phyloP scores from a whole-genome alignment of 2,888 invertebrate genomes.

The Acleris literana region DNA sequence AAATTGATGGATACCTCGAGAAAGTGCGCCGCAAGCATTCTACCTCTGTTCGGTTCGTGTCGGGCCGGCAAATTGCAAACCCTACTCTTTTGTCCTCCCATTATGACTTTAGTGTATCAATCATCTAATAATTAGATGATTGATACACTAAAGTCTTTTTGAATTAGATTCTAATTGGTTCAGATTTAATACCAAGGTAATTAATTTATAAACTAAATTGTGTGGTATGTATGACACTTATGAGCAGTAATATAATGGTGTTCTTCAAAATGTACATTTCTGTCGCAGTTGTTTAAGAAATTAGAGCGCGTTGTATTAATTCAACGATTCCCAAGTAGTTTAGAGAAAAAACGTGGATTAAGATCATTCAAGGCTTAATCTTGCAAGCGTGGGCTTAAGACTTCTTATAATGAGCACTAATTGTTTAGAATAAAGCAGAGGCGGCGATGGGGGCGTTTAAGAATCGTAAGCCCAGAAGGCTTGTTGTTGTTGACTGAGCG shows the following conservation, averaged over 20 bases:
- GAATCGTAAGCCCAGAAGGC: not conserved
- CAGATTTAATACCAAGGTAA: conserved; percentile 11
- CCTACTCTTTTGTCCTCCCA: conserved; percentile 25
- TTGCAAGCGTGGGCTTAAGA: too few species aligned
- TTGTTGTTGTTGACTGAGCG: not conserved
- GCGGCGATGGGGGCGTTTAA: conserved; percentile 5
- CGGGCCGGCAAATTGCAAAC: conserved; percentile 21
- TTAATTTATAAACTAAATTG: not conserved
- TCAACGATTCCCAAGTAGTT: conserved; percentile 30
- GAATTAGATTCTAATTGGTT: too few species aligned
- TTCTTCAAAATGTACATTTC: not conserved
- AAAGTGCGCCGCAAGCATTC: conserved; percentile 32
- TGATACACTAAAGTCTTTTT: too few species aligned
- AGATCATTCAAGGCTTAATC: not conserved
- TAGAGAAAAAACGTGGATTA: conserved; percentile 1
- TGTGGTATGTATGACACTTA: not conserved
- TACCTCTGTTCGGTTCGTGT: conserved; percentile 16
- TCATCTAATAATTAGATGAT: too few species aligned
- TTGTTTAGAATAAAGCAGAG: not conserved
- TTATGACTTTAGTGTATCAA: conserved; percentile 21
- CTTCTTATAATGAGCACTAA: not conserved
- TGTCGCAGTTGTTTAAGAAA: not conserved
- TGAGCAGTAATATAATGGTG: too few species aligned
- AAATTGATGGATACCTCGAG: conserved; percentile 30
- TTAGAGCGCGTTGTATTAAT: conserved; percentile 16